phyloP scores from a whole-genome alignment of 2,888 invertebrate species.

The Netelia inedita region DNA sequence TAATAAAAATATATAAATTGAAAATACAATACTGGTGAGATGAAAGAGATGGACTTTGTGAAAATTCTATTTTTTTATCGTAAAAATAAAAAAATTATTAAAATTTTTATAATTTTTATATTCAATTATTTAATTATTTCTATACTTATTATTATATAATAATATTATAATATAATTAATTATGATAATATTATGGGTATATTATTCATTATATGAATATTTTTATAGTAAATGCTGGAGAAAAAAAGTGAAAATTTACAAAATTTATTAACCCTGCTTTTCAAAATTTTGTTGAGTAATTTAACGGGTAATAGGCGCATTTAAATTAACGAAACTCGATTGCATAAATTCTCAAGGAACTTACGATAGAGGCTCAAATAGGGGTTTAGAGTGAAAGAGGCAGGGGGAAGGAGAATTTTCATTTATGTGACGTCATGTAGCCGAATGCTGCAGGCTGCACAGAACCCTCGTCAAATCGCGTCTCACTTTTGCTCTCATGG shows the following conservation, averaged over 20 bases:
- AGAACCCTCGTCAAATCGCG: conserved; percentile 69
- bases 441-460: conserved; percentile 11
- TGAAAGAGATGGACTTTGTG: too few species aligned
- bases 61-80: too few species aligned
- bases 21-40: too few species aligned
- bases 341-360: too few species aligned
- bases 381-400: conserved; percentile 7
- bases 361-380: not conserved
- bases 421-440: conserved; percentile 33
- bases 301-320: too few species aligned
- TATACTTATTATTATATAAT: not conserved
- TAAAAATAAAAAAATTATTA: not conserved
- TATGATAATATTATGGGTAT: not conserved
- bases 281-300: too few species aligned
- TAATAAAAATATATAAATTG: too few species aligned
- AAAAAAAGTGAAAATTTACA: too few species aligned
- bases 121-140: not conserved
- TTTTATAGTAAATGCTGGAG: too few species aligned
- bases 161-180: not conserved
- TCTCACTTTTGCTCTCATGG: conserved; percentile 72
- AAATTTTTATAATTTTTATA: not conserved
- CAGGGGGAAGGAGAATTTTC: conserved; percentile 27
- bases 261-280: too few species aligned
- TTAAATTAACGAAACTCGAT: too few species aligned
- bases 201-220: not conserved